Evolutionary conservation across 2,888 invertebrate species (phyloP).

Genomic region (Acrobasis suavella): DNA sequence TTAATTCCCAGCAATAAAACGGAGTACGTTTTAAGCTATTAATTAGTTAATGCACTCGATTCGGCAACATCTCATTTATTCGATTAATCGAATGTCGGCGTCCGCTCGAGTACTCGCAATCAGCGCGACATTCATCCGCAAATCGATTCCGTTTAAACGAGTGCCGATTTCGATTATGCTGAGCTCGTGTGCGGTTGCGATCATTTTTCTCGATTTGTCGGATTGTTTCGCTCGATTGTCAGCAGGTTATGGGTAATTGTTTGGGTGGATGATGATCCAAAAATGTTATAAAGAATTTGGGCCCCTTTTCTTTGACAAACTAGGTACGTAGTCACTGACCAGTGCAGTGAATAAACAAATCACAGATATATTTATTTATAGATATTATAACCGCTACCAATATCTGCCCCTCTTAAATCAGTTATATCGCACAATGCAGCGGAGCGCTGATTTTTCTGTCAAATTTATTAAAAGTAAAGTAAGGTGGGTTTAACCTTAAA

Average conservation of each 20-base stretch:
- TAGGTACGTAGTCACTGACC: too few species aligned
- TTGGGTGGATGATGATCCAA: too few species aligned
- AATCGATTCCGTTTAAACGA: conserved; percentile 42
- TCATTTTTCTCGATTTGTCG: conserved; percentile 18
- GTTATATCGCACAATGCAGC: too few species aligned
- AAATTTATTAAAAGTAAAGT: too few species aligned
- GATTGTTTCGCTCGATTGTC: conserved; percentile 6
- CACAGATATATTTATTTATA: too few species aligned
- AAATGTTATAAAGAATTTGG: too few species aligned
- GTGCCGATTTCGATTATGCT: conserved; percentile 21
- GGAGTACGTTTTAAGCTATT: conserved; percentile 10
- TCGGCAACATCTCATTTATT: conserved; percentile 33
- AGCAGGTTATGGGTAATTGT: neutral
- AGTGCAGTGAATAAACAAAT: too few species aligned
- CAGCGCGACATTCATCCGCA: conserved; percentile 51
- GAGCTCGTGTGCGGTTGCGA: conserved; percentile 17
- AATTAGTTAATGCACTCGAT: conserved; percentile 26
- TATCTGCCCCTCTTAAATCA: too few species aligned
- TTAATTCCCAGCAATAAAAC: neutral
- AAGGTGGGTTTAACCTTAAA: too few species aligned
- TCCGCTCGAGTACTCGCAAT: conserved; percentile 55
- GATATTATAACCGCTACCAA: too few species aligned
- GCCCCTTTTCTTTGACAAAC: too few species aligned
- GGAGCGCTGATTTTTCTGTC: too few species aligned
- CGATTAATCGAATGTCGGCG: conserved; percentile 46